A percentile compares a stretch with the other conserved stretches of the same genome.
Conservation (phyloP, 30 jellyfish, hydroid and myxozoan genomes). For the Aurelia aurita region DNA sequence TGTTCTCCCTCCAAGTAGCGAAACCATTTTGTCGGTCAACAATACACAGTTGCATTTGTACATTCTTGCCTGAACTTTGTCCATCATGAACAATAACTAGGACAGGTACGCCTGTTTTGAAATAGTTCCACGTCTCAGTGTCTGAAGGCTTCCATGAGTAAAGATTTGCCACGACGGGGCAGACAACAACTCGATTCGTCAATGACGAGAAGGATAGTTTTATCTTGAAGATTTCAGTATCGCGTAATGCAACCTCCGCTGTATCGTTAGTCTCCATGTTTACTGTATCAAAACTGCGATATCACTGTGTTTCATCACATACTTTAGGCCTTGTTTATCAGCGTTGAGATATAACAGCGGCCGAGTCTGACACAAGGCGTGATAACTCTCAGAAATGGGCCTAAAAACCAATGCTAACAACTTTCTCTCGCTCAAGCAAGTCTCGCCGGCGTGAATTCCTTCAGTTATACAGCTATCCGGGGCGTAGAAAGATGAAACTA, state of each 20-base stretch:
- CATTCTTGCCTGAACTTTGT: constrained; percentile 22
- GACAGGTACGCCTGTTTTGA: constrained; percentile 89
- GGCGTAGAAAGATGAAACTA: constrained; percentile 1
- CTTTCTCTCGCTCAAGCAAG: no score
- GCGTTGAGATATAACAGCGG: no score
- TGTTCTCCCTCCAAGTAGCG: constrained; percentile 90
- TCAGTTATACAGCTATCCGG: neutral
- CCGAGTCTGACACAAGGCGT: no score
- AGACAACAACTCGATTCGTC: constrained; percentile 86
- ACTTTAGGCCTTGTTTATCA: no score
- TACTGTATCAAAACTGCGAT: neutral
- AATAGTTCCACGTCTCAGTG: constrained; percentile 88
- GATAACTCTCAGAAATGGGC: no score
- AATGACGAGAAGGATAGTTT: constrained; percentile 87
- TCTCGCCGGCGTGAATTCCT: no score
- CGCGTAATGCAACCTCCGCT: constrained; percentile 47
- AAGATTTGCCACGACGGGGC: constrained; percentile 84
- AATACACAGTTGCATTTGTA: constrained; percentile 69
- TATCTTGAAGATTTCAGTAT: constrained; percentile 83
- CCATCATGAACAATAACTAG: constrained; percentile 72
- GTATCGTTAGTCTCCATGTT: constrained; percentile 12
- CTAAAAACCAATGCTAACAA: no score
- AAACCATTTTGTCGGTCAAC: constrained; percentile 92
- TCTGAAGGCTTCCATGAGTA: constrained; percentile 82
- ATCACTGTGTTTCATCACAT: no score